A percentile compares a stretch with the other conserved stretches of the same genome.
Evolutionary conservation across 1,140 invertebrate genomes (phyloP).

Genomic region (Gonatopus flavifemur): DNA sequence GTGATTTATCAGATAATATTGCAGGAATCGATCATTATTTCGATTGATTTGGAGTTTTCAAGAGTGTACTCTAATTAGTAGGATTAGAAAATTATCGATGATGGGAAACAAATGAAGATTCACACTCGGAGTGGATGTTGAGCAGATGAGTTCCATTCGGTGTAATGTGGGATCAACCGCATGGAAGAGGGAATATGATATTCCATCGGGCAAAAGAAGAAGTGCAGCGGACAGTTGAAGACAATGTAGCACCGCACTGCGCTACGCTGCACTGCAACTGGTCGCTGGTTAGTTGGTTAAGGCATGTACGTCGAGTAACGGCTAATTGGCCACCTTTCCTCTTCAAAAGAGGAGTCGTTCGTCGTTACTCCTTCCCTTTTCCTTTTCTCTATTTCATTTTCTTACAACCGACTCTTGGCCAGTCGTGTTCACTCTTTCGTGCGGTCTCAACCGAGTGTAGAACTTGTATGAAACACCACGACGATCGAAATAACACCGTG

Average conservation of each 20-base stretch:
- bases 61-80: too few species aligned
- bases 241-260: background rate
- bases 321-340: conserved; percentile 58
- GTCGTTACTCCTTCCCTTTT: conserved; percentile 21
- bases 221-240: conserved; percentile 12
- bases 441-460: conserved; percentile 19
- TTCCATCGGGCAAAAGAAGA: background rate
- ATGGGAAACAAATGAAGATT: background rate
- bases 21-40: too few species aligned
- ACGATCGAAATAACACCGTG: too few species aligned
- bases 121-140: too few species aligned
- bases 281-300: conserved; percentile 20
- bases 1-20: too few species aligned
- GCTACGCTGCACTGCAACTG: conserved; percentile 15
- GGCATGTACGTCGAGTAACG: conserved; percentile 49
- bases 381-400: conserved; percentile 27
- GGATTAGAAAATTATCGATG: background rate
- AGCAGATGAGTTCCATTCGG: too few species aligned
- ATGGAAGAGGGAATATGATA: background rate
- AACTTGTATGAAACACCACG: too few species aligned
- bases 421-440: conserved; percentile 46
- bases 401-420: conserved; percentile 35
- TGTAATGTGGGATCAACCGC: too few species aligned
- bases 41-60: too few species aligned
- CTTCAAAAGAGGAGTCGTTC: conserved; percentile 40